Base-by-base conservation (phyloP, 2,888 invertebrate species). In the Empis livida region DNA sequence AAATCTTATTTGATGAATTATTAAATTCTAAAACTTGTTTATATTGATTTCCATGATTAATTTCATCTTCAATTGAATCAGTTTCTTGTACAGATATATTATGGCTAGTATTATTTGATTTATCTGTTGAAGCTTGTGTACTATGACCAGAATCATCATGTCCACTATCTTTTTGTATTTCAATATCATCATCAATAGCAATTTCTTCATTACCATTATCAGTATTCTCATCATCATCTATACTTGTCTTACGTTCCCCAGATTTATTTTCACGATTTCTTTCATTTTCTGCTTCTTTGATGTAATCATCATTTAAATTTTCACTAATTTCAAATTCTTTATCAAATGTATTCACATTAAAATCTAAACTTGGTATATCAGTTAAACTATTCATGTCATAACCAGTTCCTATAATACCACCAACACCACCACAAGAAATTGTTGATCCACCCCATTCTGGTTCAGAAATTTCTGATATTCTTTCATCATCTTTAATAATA, bases 391-490 rank as follows among this genome's bases (percentile, higher is more conserved):
- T 52, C 44, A 53, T 45, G 47, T 53, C 50, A 37, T 48, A 50
- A 17, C 44, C 49, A 17, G 15, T 17, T 4, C 10, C 38, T 5
- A 14, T 10, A 43, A 20, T n/a, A 11, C n/a, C 17, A 2, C 11
- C 15, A 35, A 20, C 8, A 11, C 8, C 11, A 43, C 46, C 42
- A 43, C 42, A 48, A 10, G 53, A 53, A 32, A 48, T 47, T 15
- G 51, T 51, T n/a, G 52, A 54, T 23, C 47, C 51, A 32, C 45
- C 50, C 55, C 55, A 55, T 41, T 55, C 52, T 27, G 56, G 56
- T 44, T 56, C 55, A n/a, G 55, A 55, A 17, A 55, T 55, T 49
- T 56, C 56, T 16, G 56, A 56, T 43, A 56, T 54, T 31, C 55
- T 31, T 49, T 56, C 56, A 42, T 55, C 54, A 39, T 57, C 57